Evolutionary conservation across 1,140 invertebrate species (phyloP).

Genomic region (Bombyx mori): DNA sequence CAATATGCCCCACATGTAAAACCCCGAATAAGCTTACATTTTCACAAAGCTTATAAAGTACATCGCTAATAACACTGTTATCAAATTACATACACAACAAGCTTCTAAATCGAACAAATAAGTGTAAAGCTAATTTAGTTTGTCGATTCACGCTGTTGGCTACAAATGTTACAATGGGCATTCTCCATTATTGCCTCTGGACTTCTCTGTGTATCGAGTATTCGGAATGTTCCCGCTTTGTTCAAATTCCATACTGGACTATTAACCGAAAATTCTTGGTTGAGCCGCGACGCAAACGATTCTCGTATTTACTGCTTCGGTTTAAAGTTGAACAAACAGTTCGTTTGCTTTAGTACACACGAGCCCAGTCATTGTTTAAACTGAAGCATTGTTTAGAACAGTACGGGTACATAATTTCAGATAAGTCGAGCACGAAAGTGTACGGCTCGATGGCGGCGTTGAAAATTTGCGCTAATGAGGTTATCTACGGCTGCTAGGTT

Average conservation of each 20-base stretch:
- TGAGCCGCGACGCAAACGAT: slow-evolving; percentile 3
- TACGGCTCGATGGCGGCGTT: no score
- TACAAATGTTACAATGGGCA: slow-evolving; percentile 16
- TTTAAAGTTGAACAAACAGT: no score
- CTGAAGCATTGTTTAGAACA: slow-evolving; percentile 21
- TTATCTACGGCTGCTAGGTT: no score
- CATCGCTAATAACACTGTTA: no score
- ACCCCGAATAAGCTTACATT: no score
- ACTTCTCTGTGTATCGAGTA: slow-evolving; percentile 11
- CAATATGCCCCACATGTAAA: no score
- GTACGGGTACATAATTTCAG: slow-evolving; percentile 14
- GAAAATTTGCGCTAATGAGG: no score
- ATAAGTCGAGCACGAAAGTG: background rate
- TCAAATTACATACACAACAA: no score
- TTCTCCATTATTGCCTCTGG: slow-evolving; percentile 15
- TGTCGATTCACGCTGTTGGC: slow-evolving; percentile 12
- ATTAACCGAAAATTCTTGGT: slow-evolving; percentile 13
- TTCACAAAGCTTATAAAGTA: no score
- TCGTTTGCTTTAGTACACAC: no score
- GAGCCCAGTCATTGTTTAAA: slow-evolving; percentile 19
- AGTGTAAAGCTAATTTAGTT: background rate
- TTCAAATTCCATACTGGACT: slow-evolving; percentile 18
- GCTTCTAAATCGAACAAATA: no score
- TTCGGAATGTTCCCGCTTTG: slow-evolving; percentile 12
- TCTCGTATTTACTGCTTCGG: background rate